Evolutionary conservation across 2,797 vertebrate species (phyloP), one percentile per base, ranked within the genome.

Genomic region (Galaxias olidus): DNA sequence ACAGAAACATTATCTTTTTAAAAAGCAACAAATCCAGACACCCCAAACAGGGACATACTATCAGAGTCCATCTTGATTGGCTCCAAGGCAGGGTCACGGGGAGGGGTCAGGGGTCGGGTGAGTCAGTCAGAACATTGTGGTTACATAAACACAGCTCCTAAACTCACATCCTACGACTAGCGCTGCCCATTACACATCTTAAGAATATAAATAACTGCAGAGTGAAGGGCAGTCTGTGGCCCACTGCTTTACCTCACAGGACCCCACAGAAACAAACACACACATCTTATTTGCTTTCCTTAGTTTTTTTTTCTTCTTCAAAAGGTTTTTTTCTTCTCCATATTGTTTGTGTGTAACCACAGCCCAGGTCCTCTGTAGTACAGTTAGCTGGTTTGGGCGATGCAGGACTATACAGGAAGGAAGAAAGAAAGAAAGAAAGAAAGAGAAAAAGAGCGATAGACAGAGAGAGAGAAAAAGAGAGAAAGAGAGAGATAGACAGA

Each of bases 151-250:
- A 88, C 84, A 83, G 79, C 83, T 87, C 84, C 65, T 89, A 90
- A 84, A 85, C 74, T 83, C 83, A 84, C 78, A 82, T 83, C 83
- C 88, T 90, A 91, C 89, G 80, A 89, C 91, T 90, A 92, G 75
- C 77, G 81, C 81, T 73, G 76, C 73, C 83, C 86, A 82, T 79
- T 84, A 91, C 85, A 86, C 71, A 87, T 89, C 82, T 85, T 86
- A 84, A 47, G 76, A 81, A 80, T 79, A 79, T 80, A 80, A 83
- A 90, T 89, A 88, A 87, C 88, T 84, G 87, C 87, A 89, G 30
- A 30, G 6, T 3, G 30, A 30, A 30, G 30, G 30, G 30, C 30
- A 3, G 30, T 30, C 30, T 30, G 30, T 30, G 30, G 30, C 6
- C 30, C 30, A 30, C 30, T 30, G 30, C 6, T 3, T 30, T 30